Percentiles rank a stretch among this genome's conserved stretches.
Evolutionary conservation across 53 echinoderm and acorn worm genomes (phyloP).

Genomic region (Henricia sp.): DNA sequence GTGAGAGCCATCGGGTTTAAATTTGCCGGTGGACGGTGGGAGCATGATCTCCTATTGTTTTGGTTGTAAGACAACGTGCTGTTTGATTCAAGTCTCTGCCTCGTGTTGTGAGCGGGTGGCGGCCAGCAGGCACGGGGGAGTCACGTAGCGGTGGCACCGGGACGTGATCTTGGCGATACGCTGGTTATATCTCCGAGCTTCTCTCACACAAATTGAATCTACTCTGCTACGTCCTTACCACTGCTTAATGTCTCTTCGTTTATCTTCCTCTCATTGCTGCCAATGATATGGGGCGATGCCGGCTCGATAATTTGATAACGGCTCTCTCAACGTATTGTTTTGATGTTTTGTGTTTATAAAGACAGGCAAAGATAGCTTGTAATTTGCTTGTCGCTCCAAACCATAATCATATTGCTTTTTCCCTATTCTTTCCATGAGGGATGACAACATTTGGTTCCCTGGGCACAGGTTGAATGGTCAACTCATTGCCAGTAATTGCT

Average conservation of each 20-base stretch:
- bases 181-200: conserved; percentile 34
- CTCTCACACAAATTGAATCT: conserved; percentile 53
- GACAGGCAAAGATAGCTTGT: conserved; percentile 42
- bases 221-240: conserved; percentile 35
- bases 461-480: conserved; percentile 2
- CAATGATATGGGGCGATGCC: conserved; percentile 43
- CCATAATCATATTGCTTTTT: conserved; percentile 19
- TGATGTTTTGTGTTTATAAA: conserved; percentile 25
- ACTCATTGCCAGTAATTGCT: conserved; percentile 29
- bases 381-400: conserved; percentile 35
- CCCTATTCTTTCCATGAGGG: not conserved
- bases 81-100: not conserved
- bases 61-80: conserved; percentile 37
- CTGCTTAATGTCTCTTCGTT: conserved; percentile 51
- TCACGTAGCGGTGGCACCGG: conserved; percentile 43
- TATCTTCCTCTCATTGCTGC: conserved; percentile 21
- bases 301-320: conserved; percentile 34
- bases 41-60: conserved; percentile 51
- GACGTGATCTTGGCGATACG: conserved; percentile 52
- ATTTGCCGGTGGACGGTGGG: conserved; percentile 27
- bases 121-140: conserved; percentile 18
- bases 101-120: conserved; percentile 37
- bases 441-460: conserved; percentile 29
- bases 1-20: conserved; percentile 24
- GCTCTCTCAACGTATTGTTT: conserved; percentile 52